Base-by-base conservation (phyloP, 2,797 vertebrate genomes). In the Eulemur rubriventer region DNA sequence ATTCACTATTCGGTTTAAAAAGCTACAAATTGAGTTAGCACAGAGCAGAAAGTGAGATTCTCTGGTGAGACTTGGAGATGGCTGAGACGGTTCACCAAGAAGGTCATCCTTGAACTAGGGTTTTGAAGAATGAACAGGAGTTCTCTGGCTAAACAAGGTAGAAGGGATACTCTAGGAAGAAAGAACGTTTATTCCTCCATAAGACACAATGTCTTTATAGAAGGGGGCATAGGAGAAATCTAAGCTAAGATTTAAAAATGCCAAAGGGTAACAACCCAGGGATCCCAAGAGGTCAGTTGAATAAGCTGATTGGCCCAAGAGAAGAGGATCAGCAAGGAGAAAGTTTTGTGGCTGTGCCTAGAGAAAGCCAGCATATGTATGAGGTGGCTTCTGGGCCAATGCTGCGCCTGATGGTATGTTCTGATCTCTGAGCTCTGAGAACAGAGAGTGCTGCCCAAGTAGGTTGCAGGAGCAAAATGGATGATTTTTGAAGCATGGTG, bases 61-160 rank as follows among this genome's bases (percentile, higher is more conserved):
- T 92, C 78, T 70, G 43, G 30, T 72, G 4, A 69, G 6, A 33
- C 2, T 7, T 91, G 22, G n/a, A 96, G 7, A 55, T 12, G 14
- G 6, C 10, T 88, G 43, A n/a, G 59, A 78, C 61, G 6, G 20
- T 75, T 86, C 69, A 67, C 8, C 18, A 73, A 70, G 83, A 93
- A 89, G 28, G 35, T 17, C 43, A 78, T 38, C 18, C 26, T 83
- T 88, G 43, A 73, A 33, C n/a, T 48, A 81, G 4, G 13, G 52
- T 87, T 85, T 88, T 85, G 18, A 91, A 94, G 59, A 69, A 33
- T 67, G 33, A 95, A 57, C 1, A 80, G 14, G 59, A 90, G 35
- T 81, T 94, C 18, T 80, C 22, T 50, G 48, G n/a, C 20, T 91
- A 86, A 96, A 91, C 17, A 96, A 81, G 46, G 11, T 63, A 84